Conservation (phyloP, 1,140 invertebrate species). For the Nomia melanderi region DNA sequence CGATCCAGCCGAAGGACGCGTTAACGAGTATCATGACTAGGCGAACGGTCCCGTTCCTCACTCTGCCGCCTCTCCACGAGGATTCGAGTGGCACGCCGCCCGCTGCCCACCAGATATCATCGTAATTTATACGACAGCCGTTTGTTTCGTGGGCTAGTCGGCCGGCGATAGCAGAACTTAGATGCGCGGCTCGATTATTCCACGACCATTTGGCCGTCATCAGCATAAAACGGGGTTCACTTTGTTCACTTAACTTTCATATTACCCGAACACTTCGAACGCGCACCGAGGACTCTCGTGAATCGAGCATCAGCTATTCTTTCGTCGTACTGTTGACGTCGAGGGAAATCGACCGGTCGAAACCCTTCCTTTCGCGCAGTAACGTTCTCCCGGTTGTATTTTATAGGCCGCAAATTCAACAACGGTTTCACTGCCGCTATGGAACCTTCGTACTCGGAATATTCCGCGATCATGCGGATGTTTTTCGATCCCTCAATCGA, state of each 20-base stretch:
- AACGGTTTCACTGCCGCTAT: not conserved
- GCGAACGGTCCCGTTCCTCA: not conserved
- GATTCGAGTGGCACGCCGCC: constrained; percentile 31
- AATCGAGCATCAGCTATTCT: constrained; percentile 22
- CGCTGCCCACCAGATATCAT: constrained; percentile 54
- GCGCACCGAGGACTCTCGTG: constrained; percentile 7
- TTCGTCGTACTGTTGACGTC: constrained; percentile 1
- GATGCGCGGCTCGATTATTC: constrained; percentile 61
- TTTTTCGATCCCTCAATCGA: not conserved
- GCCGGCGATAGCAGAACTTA: constrained; percentile 32
- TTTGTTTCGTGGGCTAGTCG: constrained; percentile 57
- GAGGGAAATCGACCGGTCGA: not conserved
- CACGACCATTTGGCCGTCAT: constrained; percentile 2
- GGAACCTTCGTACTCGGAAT: no score
- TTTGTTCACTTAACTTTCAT: constrained; percentile 43
- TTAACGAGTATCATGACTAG: constrained; percentile 55
- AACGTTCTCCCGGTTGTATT: not conserved
- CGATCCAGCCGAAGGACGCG: constrained; percentile 36
- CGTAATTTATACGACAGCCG: constrained; percentile 64
- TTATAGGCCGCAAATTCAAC: not conserved
- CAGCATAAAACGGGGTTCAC: constrained; percentile 1
- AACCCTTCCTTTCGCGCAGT: not conserved
- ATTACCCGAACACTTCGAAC: constrained; percentile 39
- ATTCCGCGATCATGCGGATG: not conserved
- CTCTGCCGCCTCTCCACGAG: constrained; percentile 24